Evolutionary conservation across 2,113 vertebrate species (phyloP).

Genomic region (Myrmecophaga tridactyla): DNA sequence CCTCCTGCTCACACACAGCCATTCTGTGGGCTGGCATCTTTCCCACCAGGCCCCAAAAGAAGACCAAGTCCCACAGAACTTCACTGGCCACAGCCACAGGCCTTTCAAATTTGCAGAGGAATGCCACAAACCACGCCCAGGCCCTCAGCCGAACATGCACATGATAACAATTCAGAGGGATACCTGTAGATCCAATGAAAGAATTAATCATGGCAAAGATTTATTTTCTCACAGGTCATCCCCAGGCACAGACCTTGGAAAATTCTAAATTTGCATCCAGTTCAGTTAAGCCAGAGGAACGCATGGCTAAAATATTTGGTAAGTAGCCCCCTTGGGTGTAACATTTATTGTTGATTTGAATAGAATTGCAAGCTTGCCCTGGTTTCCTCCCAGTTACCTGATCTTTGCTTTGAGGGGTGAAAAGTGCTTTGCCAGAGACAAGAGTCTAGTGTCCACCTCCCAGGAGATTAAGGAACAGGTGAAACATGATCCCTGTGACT

Average conservation of each 20-base stretch:
- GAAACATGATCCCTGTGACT: not conserved
- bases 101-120: no score
- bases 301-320: conserved; percentile 54
- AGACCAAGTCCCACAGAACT: no score
- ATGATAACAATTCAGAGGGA: not conserved
- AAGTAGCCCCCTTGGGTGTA: not conserved
- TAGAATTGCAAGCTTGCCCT: not conserved
- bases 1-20: no score
- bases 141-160: not conserved
- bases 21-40: not conserved
- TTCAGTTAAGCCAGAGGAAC: not conserved
- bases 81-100: no score
- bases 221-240: conserved; percentile 24
- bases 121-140: no score
- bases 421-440: not conserved
- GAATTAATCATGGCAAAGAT: not conserved
- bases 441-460: not conserved
- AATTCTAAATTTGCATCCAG: not conserved
- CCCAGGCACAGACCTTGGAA: not conserved
- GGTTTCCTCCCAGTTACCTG: not conserved
- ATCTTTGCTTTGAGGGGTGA: not conserved
- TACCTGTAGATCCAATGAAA: not conserved
- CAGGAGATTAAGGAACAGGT: not conserved
- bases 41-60: not conserved
- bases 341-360: not conserved